These are phyloP conservation scores for Gymnocypris eckloni DNA, from an alignment of 2,797 vertebrate species.

Conservation along the genomic window DNA sequence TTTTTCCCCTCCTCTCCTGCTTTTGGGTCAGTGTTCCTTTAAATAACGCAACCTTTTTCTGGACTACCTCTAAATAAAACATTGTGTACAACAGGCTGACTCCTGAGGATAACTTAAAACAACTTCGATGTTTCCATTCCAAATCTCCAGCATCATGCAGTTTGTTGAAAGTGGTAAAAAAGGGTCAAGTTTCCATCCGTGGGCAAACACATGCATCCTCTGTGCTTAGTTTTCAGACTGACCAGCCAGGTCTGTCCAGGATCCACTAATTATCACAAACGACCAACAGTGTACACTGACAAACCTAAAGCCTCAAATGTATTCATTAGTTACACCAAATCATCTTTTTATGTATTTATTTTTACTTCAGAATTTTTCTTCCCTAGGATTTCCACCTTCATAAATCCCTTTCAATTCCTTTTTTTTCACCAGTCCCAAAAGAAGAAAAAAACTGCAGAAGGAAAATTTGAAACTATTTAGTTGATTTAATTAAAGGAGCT, in stretches of 20 bases:
- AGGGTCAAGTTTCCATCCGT: not conserved
- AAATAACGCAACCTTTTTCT: conserved; percentile 15
- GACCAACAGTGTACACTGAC: too few relatives aligned
- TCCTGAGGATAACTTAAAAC: conserved; percentile 15
- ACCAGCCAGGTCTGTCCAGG: too few relatives aligned
- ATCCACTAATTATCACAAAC: not conserved
- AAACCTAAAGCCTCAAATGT: not conserved
- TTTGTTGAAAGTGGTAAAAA: conserved; percentile 2
- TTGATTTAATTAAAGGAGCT: not conserved
- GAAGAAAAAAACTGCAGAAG: not conserved
- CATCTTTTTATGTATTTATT: not conserved
- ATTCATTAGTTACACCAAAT: not conserved
- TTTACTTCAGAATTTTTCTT: not conserved
- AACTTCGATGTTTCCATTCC: conserved; percentile 3
- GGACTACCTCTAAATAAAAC: conserved; percentile 38
- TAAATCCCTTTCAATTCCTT: not conserved
- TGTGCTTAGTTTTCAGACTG: not conserved
- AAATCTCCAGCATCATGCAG: not conserved
- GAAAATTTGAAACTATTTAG: not conserved
- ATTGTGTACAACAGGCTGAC: conserved; percentile 23
- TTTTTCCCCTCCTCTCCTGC: not conserved
- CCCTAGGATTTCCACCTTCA: not conserved
- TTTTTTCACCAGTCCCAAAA: not conserved
- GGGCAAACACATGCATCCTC: not conserved
- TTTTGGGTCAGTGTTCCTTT: conserved; percentile 2